Evolutionary conservation across 2,888 invertebrate species (phyloP).

Genomic region (Crocallis elinguaria): DNA sequence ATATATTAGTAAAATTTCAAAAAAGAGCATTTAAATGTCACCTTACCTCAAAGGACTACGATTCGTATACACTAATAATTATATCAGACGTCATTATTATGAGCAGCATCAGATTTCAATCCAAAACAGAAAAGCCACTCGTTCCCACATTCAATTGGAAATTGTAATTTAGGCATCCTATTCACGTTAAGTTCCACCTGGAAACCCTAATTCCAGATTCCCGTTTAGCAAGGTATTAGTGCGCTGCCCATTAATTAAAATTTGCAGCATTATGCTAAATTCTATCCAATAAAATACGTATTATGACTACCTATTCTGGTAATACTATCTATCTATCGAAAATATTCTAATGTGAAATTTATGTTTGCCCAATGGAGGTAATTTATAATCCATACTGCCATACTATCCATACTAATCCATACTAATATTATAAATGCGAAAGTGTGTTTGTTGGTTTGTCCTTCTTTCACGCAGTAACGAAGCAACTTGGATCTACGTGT

Average conservation of each 20-base stretch:
- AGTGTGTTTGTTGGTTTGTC: too few species aligned
- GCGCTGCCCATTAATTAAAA: conserved; percentile 50
- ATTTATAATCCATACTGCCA: too few species aligned
- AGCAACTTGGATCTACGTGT: too few species aligned
- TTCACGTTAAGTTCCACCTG: conserved; percentile 25
- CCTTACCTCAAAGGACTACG: too few species aligned
- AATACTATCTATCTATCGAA: conserved; percentile 24
- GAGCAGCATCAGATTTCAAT: too few species aligned
- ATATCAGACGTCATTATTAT: too few species aligned
- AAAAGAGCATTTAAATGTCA: too few species aligned
- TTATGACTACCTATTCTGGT: conserved; percentile 34
- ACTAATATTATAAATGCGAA: too few species aligned
- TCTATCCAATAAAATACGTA: conserved; percentile 40
- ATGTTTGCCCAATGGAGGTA: neutral
- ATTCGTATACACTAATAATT: too few species aligned
- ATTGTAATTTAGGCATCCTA: conserved; percentile 30
- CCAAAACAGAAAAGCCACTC: conserved; percentile 14
- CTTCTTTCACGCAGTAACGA: too few species aligned
- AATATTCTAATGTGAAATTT: conserved; percentile 23
- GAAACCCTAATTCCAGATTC: conserved; percentile 32
- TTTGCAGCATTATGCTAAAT: conserved; percentile 48
- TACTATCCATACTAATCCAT: too few species aligned
- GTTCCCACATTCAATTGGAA: conserved; percentile 29
- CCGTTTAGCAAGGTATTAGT: conserved; percentile 36
- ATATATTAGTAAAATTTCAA: too few species aligned